phyloP scores from a whole-genome alignment of 2,113 vertebrate species.

The Sigmodon hispidus region DNA sequence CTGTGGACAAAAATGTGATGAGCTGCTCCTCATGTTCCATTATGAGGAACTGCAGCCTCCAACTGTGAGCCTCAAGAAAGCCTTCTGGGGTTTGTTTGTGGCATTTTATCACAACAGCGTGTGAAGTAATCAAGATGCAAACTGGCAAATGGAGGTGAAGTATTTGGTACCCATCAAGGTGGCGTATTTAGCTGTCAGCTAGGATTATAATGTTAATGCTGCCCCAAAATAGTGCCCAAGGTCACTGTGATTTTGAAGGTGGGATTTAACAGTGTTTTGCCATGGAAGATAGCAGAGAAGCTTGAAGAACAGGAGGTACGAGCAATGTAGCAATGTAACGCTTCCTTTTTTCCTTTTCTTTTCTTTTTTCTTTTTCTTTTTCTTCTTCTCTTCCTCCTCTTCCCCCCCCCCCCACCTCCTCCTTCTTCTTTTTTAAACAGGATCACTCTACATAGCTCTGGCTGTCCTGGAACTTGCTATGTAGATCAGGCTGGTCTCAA shows the following conservation, averaged over 20 bases:
- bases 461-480: neutral
- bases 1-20: neutral
- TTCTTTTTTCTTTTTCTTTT: neutral
- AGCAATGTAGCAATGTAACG: no score
- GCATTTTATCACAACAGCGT: neutral
- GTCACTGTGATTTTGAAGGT: neutral
- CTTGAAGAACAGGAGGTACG: neutral
- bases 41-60: no score
- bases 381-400: accelerated
- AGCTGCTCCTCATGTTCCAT: neutral
- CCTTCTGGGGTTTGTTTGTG: neutral
- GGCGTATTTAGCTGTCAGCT: neutral
- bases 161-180: neutral
- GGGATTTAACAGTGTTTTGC: neutral
- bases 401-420: no score
- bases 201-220: neutral
- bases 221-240: neutral
- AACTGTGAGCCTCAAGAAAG: neutral
- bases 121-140: neutral
- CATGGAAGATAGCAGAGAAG: neutral
- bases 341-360: neutral
- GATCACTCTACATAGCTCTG: neutral
- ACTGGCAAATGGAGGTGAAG: neutral
- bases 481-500: neutral
- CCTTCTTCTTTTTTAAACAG: no score